These are phyloP conservation scores for Adineta ricciae DNA, from an alignment of 2,888 invertebrate species.

Conservation along the genomic window DNA sequence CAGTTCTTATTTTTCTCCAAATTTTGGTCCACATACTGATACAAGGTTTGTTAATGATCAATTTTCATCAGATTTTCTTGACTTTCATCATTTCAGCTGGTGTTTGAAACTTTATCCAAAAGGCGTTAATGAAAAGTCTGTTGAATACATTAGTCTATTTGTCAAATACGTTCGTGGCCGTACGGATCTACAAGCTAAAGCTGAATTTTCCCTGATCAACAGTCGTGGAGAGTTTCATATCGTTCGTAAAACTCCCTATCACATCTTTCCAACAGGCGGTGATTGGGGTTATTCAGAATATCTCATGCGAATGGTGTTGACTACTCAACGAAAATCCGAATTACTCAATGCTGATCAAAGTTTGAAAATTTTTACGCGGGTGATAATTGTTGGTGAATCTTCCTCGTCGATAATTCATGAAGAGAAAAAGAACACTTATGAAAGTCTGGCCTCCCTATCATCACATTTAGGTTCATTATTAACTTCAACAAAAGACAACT, in stretches of 20 bases:
- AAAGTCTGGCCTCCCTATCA: background rate
- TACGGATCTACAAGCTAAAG: conserved; percentile 3
- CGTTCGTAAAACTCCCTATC: conserved; percentile 3
- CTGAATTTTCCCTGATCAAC: conserved; percentile 10
- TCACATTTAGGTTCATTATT: conserved; percentile 7
- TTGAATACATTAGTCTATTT: conserved; percentile 10
- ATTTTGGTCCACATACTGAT: conserved; percentile 19
- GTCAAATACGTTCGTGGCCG: conserved; percentile 19
- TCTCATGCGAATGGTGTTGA: background rate
- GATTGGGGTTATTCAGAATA: conserved; percentile 20
- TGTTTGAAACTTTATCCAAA: conserved; percentile 21
- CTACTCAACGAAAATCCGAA: conserved; percentile 4
- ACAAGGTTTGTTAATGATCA: background rate
- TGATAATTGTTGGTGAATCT: conserved; percentile 19
- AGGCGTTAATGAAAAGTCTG: conserved; percentile 20
- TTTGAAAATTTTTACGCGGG: conserved; percentile 21
- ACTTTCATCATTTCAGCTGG: background rate
- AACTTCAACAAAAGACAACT: background rate
- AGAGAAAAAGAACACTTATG: conserved; percentile 14
- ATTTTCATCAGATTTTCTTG: background rate
- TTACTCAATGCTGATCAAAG: conserved; percentile 20
- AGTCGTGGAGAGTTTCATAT: conserved; percentile 17
- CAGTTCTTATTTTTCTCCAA: conserved; percentile 20
- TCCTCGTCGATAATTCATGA: background rate
- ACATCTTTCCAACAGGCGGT: conserved; percentile 11